phyloP scores from a whole-genome alignment of 2,797 vertebrate genomes.

The Bucorvus abyssinicus region DNA sequence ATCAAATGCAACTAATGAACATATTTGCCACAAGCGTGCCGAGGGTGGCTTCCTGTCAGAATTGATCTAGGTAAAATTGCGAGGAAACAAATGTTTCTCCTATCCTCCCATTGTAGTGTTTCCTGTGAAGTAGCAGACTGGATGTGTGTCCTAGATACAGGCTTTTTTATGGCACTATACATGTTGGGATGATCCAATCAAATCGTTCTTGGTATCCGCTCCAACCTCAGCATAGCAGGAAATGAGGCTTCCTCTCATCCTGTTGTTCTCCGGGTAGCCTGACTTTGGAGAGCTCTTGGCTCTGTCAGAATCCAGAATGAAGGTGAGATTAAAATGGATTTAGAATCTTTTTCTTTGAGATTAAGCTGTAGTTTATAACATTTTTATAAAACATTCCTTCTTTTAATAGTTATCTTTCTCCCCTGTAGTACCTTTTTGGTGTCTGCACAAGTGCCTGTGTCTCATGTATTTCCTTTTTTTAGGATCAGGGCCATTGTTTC shows the following conservation, averaged over 20 bases:
- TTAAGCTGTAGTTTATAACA: not conserved
- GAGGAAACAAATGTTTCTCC: slow-evolving; percentile 28
- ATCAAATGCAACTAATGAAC: not conserved
- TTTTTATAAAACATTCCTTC: not conserved
- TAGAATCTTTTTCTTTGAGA: not conserved
- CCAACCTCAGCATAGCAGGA: slow-evolving; percentile 64
- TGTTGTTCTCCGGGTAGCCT: slow-evolving; percentile 65
- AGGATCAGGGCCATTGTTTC: not conserved
- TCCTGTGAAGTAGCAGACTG: slow-evolving; percentile 51
- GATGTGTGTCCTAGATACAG: slow-evolving; percentile 41
- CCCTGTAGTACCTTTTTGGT: not conserved
- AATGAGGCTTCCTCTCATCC: slow-evolving; percentile 56
- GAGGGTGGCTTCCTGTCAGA: slow-evolving; percentile 14
- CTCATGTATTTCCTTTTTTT: not conserved
- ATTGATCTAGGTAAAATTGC: not conserved
- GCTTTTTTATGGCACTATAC: not conserved
- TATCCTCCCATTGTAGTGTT: slow-evolving; percentile 62
- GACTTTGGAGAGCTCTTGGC: slow-evolving; percentile 6
- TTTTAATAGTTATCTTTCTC: not conserved
- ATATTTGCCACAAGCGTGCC: not conserved
- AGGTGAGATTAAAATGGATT: slow-evolving; percentile 70
- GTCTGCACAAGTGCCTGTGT: rapidly evolving
- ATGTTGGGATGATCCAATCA: slow-evolving; percentile 49
- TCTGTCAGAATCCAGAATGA: slow-evolving; percentile 68
- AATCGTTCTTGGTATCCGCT: not conserved